Base-by-base conservation (phyloP, 2,113 vertebrate genomes). In the Colaptes auratus region DNA sequence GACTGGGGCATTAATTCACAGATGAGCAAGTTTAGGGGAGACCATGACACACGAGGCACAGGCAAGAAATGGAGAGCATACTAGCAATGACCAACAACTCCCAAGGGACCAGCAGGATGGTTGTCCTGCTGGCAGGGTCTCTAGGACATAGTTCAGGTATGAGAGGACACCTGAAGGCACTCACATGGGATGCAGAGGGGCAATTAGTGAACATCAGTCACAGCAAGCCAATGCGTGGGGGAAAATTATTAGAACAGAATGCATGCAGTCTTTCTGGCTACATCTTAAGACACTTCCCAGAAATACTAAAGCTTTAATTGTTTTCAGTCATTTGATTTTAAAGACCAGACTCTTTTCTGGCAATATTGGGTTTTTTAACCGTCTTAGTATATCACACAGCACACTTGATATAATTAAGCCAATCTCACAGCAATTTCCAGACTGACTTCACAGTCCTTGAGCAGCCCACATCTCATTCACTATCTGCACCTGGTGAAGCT, bases 281-380 rank as follows among this genome's bases (percentile, higher is more conserved):
- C 48, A 42, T 39, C 25, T 61, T 46, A 59, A 91, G 83, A 71
- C 6, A 33, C 39, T 85, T 90, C 80, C 74, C 80, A 90, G 59
- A 95, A 96, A 33, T 35, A 66, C 55, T 84, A 70, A 91, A 86
- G n/a, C 75, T 76, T 92, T 86, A 88, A 94, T 59, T 82, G 39
- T 7, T 89, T 89, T 87, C 66, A 90, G 81, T 33, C 15, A 76
- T 69, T 90, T 0, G 0, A n/a, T 93, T 92, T 93, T 81, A 90
- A 92, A 92, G 74, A 85, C 20, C 15, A 63, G n/a, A 24, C 31
- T 67, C 12, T 73, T 83, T 95, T 89, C 90, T 76, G 70, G 44
- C 35, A 90, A 89, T 88, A 90, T 10, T n/a, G 13, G 10, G 7
- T 18, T 77, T 60, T 88, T 67, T 69, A 90, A 89, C 65, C 72